phyloP scores from a whole-genome alignment of 2,113 vertebrate genomes.

The Smithornis capensis region DNA sequence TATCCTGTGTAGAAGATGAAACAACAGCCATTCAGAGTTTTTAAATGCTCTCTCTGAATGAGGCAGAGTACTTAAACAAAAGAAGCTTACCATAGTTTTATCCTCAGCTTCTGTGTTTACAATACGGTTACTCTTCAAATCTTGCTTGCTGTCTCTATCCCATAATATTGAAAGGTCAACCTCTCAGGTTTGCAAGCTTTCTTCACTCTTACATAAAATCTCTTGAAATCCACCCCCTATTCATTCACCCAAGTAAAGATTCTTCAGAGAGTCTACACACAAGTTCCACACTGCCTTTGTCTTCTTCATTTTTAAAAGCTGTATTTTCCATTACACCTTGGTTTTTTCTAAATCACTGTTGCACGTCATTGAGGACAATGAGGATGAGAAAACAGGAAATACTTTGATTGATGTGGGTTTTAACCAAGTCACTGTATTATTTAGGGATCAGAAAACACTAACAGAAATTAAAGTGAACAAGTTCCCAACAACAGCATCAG shows the following conservation, averaged over 20 bases:
- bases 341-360: not conserved
- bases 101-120: slow-evolving; percentile 15
- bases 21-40: not conserved
- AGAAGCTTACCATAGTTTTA: slow-evolving; percentile 15
- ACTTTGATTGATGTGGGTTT: not conserved
- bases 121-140: not conserved
- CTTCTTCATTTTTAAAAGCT: not conserved
- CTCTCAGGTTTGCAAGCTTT: not conserved
- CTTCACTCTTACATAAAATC: not conserved
- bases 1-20: not conserved
- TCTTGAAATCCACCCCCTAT: not conserved
- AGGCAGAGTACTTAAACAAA: not conserved
- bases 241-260: not conserved
- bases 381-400: slow-evolving; percentile 21
- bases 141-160: not conserved
- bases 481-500: not conserved
- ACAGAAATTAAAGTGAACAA: not conserved
- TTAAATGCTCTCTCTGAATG: not conserved
- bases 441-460: not conserved
- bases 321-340: not conserved
- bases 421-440: not conserved
- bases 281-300: not conserved
- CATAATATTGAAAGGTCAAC: not conserved
- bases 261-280: not conserved
- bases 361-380: not conserved